Conservation (phyloP, 2,888 invertebrate genomes). For the Tenthredo distinguenda region DNA sequence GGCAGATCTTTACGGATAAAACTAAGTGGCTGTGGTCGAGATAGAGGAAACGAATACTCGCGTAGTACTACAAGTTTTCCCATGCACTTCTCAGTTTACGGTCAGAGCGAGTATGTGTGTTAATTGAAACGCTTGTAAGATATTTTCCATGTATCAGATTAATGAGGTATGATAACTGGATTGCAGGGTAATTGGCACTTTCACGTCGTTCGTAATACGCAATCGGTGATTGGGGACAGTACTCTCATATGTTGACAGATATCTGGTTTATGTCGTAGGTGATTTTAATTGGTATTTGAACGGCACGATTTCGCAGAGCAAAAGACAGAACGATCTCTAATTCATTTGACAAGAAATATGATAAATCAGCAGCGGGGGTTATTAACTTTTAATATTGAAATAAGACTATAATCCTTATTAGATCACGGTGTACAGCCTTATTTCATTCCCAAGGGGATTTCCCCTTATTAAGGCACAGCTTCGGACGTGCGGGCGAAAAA, state of each 20-base stretch:
- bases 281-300: background rate
- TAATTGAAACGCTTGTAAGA: conserved; percentile 16
- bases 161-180: background rate
- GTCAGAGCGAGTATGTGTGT: background rate
- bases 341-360: background rate
- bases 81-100: too few relatives aligned
- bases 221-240: background rate
- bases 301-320: background rate
- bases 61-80: background rate
- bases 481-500: conserved; percentile 58
- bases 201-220: background rate
- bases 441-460: conserved; percentile 47
- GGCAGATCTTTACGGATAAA: background rate
- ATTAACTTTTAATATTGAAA: conserved; percentile 31
- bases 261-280: background rate
- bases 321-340: background rate
- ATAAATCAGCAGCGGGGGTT: conserved; percentile 3
- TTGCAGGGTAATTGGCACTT: conserved; percentile 21
- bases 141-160: background rate
- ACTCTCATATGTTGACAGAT: background rate
- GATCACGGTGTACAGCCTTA: conserved; percentile 32
- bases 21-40: background rate
- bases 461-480: conserved; percentile 50
- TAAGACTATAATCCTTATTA: conserved; percentile 43
- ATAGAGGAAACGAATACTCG: background rate